phyloP scores from a whole-genome alignment of 2,888 invertebrate species.

The Platycnemis pennipes region DNA sequence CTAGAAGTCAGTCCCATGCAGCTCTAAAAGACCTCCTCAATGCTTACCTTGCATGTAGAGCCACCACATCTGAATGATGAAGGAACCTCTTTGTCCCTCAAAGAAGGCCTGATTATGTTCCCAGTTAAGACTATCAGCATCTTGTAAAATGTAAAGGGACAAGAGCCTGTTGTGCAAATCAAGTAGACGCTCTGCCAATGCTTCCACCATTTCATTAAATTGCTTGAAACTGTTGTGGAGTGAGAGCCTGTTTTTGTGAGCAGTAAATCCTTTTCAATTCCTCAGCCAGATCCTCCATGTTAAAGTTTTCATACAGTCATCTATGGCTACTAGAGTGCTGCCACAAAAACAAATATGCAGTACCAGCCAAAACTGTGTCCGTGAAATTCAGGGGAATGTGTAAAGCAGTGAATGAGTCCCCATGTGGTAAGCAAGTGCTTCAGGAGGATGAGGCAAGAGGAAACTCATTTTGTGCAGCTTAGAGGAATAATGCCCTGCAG shows the following conservation, averaged over 20 bases:
- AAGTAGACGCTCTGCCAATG: conserved; percentile 89
- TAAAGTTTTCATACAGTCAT: neutral
- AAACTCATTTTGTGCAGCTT: neutral
- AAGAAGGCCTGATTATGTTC: conserved; percentile 85
- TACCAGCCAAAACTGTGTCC: too few species aligned
- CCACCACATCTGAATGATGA: conserved; percentile 94
- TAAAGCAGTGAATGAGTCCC: neutral
- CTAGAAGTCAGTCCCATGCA: neutral
- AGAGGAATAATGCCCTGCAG: neutral
- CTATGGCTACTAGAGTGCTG: neutral
- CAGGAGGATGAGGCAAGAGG: neutral
- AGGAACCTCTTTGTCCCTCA: conserved; percentile 89
- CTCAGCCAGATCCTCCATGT: neutral
- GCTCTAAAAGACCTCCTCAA: neutral
- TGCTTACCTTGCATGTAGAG: conserved; percentile 88
- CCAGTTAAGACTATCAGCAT: conserved; percentile 89
- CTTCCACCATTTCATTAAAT: conserved; percentile 91
- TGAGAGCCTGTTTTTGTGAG: conserved; percentile 72
- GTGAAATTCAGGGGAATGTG: neutral
- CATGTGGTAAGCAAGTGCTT: neutral
- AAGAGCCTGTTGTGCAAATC: conserved; percentile 90
- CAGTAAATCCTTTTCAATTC: conserved; percentile 7
- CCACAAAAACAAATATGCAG: neutral
- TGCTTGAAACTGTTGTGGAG: conserved; percentile 85
- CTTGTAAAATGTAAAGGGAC: conserved; percentile 90